Base-by-base conservation (phyloP, 1,140 invertebrate species). In the Caligus rogercresseyi region DNA sequence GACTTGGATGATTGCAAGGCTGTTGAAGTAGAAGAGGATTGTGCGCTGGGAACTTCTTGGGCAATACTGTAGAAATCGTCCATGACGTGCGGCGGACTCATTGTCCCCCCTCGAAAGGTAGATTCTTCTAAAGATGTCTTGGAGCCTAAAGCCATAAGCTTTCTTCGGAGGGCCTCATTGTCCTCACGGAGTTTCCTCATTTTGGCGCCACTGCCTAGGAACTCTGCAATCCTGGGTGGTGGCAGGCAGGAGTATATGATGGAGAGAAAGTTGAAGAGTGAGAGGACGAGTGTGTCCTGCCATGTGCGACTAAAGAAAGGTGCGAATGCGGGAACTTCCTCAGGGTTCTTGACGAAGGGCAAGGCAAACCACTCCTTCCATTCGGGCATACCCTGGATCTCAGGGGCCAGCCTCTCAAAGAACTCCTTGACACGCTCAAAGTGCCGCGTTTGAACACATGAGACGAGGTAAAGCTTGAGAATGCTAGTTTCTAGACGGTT, bases 361-460 rank as follows among this genome's bases (percentile, higher is more conserved):
- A 96, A 78, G 71, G 87, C 85, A 77, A 95, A 96, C 92, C 92
- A 97, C 69, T 96, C 92, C 70, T 85, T 92, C 89, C 92, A 97
- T 71, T 94, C 90, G 59, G 78, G 77, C 71, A 91, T 87, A 61
- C 83, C 84, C 71, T 92, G 87, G 23, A 95, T 70, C 69, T 95
- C 87, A 56, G 82, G 77, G 3, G 87, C 80, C 80, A 95, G 81
- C 76, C 86, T 90, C 23, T 79, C 79, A 71, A 96, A 89, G 73
- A 96, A 96, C 65, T 95, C 90, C 43, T 79, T 77, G 52, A 94
- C 80, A 75, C 87, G 89, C 20, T 94, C 90, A 54, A 79, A 77
- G 68, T 84, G 84, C 66, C 84, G 85, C 62, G 82, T 87, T 55
- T 84, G 78, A 13, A 85, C 77, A 52, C 89, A 88, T 71, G 86